These are phyloP conservation scores for Sialis lutaria DNA, from an alignment of 2,888 invertebrate species.

Conservation along the genomic window DNA sequence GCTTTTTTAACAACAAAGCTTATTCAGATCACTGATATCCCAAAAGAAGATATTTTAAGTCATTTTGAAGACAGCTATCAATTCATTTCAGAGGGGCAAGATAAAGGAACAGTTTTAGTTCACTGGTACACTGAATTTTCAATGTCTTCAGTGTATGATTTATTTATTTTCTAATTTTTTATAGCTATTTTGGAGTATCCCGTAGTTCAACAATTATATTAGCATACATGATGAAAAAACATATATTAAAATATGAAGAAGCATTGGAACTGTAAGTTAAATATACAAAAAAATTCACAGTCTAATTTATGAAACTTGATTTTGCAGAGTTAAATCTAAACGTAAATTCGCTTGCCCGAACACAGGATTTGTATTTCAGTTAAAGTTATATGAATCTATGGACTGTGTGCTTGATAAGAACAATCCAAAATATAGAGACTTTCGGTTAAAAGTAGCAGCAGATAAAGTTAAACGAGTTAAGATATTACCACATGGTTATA, in stretches of 20 bases:
- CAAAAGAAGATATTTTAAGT: conserved; percentile 67
- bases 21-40: conserved; percentile 68
- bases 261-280: conserved; percentile 37
- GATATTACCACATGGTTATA: conserved; percentile 63
- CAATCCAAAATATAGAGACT: conserved; percentile 54
- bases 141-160: conserved; percentile 8
- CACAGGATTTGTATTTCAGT: conserved; percentile 60
- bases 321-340: conserved; percentile 42
- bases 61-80: conserved; percentile 59
- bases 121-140: conserved; percentile 53
- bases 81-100: conserved; percentile 53
- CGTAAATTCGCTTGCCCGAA: conserved; percentile 62
- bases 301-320: conserved; percentile 4
- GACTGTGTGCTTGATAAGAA: conserved; percentile 48
- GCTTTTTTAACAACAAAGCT: conserved; percentile 52
- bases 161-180: conserved; percentile 9
- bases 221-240: conserved; percentile 76
- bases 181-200: conserved; percentile 76
- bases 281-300: background rate
- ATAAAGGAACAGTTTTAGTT: conserved; percentile 54
- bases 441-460: conserved; percentile 60
- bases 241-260: conserved; percentile 50
- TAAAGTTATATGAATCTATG: conserved; percentile 66
- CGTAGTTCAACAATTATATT: conserved; percentile 77
- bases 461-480: conserved; percentile 68